Evolutionary conservation across 2,888 invertebrate species (phyloP).

Genomic region (Mesorhabditis spiculigera): DNA sequence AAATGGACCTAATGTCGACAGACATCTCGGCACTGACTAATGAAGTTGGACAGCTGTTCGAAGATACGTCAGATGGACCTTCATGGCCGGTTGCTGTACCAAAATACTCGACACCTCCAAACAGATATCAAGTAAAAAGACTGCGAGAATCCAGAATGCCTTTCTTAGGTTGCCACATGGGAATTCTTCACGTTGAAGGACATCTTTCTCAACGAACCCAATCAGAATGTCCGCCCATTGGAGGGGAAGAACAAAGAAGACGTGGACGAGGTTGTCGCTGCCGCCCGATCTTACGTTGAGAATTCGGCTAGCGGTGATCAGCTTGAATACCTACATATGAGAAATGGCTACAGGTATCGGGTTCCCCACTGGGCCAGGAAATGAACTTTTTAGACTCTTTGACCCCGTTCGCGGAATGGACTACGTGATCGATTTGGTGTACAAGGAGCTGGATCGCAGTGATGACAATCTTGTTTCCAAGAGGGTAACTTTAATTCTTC

Average conservation of each 20-base stretch:
- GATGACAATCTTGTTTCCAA: slow-evolving; percentile 11
- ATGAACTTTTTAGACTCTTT: slow-evolving; percentile 63
- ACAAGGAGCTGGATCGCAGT: slow-evolving; percentile 22
- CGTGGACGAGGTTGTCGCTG: slow-evolving; percentile 66
- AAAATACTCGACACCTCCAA: slow-evolving; percentile 69
- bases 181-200: slow-evolving; percentile 80
- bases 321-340: slow-evolving; percentile 46
- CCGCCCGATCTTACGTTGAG: slow-evolving; percentile 30
- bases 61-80: slow-evolving; percentile 58
- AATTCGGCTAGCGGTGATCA: slow-evolving; percentile 20
- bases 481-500: slow-evolving; percentile 11
- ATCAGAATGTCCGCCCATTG: slow-evolving; percentile 70
- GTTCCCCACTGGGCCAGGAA: background rate
- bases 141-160: background rate
- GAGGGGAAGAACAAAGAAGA: slow-evolving; percentile 63
- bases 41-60: slow-evolving; percentile 58
- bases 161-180: slow-evolving; percentile 80
- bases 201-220: slow-evolving; percentile 77
- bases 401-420: slow-evolving; percentile 82
- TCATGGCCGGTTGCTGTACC: slow-evolving; percentile 76
- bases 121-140: slow-evolving; percentile 62
- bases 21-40: slow-evolving; percentile 62
- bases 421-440: slow-evolving; percentile 71
- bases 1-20: slow-evolving; percentile 56
- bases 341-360: slow-evolving; percentile 44